Percentiles rank a stretch among this genome's conserved stretches.
Evolutionary conservation across 2,797 vertebrate genomes (phyloP).

Genomic region (Triplophysa bombifrons): DNA sequence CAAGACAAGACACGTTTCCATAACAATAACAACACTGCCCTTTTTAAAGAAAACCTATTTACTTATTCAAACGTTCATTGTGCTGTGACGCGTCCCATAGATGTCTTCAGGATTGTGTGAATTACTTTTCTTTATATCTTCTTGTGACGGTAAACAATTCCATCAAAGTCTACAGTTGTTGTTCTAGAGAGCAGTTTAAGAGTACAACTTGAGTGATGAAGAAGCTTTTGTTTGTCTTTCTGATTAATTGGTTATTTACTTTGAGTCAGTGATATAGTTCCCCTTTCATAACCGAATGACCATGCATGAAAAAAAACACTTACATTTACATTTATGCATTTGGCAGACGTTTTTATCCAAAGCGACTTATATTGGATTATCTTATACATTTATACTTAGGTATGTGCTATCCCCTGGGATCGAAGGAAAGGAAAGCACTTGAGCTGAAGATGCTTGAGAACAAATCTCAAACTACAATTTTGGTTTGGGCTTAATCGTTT

Average conservation of each 20-base stretch:
- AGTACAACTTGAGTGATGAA: neutral
- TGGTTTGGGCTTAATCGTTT: too few relatives aligned
- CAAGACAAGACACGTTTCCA: neutral
- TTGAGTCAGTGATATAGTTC: neutral
- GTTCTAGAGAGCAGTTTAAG: neutral
- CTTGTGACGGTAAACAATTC: neutral
- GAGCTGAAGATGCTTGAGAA: too few relatives aligned
- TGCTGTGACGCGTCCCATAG: constrained; percentile 26
- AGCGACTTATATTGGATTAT: too few relatives aligned
- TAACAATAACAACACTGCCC: neutral
- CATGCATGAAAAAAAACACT: too few relatives aligned
- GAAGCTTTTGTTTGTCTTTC: constrained; percentile 14
- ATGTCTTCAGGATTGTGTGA: neutral
- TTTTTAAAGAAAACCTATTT: neutral
- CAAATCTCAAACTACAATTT: too few relatives aligned
- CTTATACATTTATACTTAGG: too few relatives aligned
- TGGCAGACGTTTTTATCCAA: too few relatives aligned
- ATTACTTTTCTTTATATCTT: constrained; percentile 43
- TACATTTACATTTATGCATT: too few relatives aligned
- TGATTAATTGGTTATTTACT: constrained; percentile 12
- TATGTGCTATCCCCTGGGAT: too few relatives aligned
- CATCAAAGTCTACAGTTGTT: too few relatives aligned
- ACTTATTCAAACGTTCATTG: constrained; percentile 5
- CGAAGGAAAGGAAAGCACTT: too few relatives aligned
- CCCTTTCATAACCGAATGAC: too few relatives aligned